A percentile compares a stretch with the other conserved stretches of the same genome.
Evolutionary conservation across 2,888 invertebrate species (phyloP).

Genomic region (Dolomedes plantarius): DNA sequence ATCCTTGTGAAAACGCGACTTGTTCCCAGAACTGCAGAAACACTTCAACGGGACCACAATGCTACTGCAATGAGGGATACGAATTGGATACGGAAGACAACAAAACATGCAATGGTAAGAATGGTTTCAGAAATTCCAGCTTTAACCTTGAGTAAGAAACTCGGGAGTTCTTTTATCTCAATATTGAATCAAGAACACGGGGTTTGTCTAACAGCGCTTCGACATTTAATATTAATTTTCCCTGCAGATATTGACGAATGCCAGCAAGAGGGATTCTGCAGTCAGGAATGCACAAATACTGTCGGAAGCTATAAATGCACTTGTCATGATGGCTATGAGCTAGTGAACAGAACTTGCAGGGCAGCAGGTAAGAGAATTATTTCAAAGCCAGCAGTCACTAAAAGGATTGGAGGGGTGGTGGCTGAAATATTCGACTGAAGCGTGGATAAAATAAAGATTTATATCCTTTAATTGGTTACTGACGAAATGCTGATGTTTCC

Average conservation of each 20-base stretch:
- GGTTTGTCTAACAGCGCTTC: too few species aligned
- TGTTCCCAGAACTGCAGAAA: conserved; percentile 63
- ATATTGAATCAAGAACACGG: too few species aligned
- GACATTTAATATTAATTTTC: background rate
- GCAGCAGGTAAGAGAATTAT: conserved; percentile 75
- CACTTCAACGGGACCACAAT: conserved; percentile 70
- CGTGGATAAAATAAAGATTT: too few species aligned
- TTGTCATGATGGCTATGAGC: conserved; percentile 81
- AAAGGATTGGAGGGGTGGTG: too few species aligned
- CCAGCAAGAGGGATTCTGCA: conserved; percentile 78
- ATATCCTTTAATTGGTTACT: too few species aligned
- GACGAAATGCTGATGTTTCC: too few species aligned
- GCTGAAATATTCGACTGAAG: too few species aligned
- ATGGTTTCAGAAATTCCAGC: too few species aligned
- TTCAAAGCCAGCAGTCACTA: too few species aligned
- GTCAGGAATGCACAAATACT: conserved; percentile 80
- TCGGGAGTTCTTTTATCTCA: too few species aligned
- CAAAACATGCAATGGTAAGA: conserved; percentile 69
- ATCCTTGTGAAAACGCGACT: conserved; percentile 51
- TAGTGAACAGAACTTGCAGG: conserved; percentile 80
- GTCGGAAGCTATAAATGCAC: conserved; percentile 83
- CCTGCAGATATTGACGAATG: conserved; percentile 76
- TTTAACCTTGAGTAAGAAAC: too few species aligned
- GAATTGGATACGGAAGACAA: conserved; percentile 48
- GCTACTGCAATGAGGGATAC: conserved; percentile 73